phyloP scores from a whole-genome alignment of 2,888 invertebrate genomes.

The Leucophora obtusa region DNA sequence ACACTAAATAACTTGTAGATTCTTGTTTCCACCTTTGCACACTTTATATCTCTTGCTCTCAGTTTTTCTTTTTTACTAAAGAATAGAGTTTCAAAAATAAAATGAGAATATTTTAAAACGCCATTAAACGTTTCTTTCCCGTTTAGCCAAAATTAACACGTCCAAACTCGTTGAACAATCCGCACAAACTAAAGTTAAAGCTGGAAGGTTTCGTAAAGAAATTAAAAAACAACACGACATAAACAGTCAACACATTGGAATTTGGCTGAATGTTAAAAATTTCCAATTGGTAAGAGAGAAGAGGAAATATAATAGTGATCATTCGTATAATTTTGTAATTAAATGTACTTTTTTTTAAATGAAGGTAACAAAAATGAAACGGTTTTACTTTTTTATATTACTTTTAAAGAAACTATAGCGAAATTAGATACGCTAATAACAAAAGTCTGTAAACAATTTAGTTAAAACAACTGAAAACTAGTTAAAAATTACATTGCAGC shows the following conservation, averaged over 20 bases:
- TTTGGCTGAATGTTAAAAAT: conserved; percentile 9
- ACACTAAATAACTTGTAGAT: conserved; percentile 35
- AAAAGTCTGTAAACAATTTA: too few relatives aligned
- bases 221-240: conserved; percentile 39
- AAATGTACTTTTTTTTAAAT: too few relatives aligned
- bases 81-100: conserved; percentile 10
- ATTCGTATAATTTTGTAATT: neutral
- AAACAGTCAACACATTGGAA: conserved; percentile 47
- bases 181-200: conserved; percentile 71
- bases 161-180: conserved; percentile 68
- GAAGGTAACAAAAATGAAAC: too few relatives aligned
- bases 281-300: conserved; percentile 60
- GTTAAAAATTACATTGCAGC: too few relatives aligned
- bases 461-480: too few relatives aligned
- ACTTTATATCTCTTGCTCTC: neutral
- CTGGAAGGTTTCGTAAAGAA: conserved; percentile 49
- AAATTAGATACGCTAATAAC: too few relatives aligned
- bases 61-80: neutral
- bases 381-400: too few relatives aligned
- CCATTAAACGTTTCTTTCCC: neutral
- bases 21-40: conserved; percentile 20
- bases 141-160: conserved; percentile 63
- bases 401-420: too few relatives aligned
- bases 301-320: neutral
- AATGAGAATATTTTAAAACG: conserved; percentile 13